Conservation (phyloP, 2,113 vertebrate species). For the Tychaedon coryphoeus region DNA sequence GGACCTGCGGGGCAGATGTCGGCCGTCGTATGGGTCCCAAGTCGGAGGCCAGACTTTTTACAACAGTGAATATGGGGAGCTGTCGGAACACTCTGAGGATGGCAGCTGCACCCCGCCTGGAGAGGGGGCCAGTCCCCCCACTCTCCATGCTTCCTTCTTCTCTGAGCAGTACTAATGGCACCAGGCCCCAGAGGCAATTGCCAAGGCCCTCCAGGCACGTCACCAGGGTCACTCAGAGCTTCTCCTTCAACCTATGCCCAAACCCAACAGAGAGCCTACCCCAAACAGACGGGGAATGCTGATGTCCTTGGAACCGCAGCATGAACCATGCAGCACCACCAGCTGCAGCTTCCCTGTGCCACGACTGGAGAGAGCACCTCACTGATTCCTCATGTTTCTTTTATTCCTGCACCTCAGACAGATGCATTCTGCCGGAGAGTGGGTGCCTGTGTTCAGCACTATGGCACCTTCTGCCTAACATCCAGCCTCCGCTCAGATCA, state of each 20-base stretch:
- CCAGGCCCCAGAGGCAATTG: not conserved
- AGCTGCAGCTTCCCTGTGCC: not conserved
- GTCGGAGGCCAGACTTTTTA: constrained; percentile 91
- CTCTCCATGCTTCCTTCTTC: constrained; percentile 57
- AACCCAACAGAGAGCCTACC: not conserved
- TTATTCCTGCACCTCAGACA: constrained; percentile 9
- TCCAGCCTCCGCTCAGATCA: constrained; percentile 47
- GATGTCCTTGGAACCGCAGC: not conserved
- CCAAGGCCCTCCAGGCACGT: not conserved
- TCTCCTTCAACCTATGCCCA: constrained; percentile 15
- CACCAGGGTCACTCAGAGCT: not conserved
- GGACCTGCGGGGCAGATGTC: constrained; percentile 67
- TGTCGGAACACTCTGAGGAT: constrained; percentile 77
- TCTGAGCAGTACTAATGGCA: constrained; percentile 61
- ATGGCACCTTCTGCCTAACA: constrained; percentile 42
- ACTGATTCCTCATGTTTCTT: not conserved
- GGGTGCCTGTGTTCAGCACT: constrained; percentile 16
- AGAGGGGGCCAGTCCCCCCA: constrained; percentile 55
- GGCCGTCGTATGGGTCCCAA: constrained; percentile 72
- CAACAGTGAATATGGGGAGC: constrained; percentile 93
- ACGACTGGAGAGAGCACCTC: not conserved
- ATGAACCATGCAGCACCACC: not conserved
- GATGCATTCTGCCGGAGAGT: not conserved
- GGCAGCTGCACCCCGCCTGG: constrained; percentile 44
- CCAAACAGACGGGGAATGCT: not conserved